These are phyloP conservation scores for Heliconius himera DNA, from an alignment of 1,140 invertebrate species.

Conservation along the genomic window DNA sequence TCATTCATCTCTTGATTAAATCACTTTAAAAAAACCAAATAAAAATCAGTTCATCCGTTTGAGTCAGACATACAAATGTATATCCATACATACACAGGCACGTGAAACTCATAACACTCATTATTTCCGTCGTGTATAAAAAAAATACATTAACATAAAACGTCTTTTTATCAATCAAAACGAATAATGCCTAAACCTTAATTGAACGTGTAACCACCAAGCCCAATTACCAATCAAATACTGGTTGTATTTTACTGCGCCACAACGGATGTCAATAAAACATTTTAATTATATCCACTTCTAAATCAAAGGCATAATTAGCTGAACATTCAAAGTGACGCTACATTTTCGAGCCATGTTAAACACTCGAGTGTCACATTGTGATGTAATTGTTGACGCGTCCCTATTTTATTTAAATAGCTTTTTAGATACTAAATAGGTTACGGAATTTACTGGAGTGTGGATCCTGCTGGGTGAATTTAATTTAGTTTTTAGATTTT, in stretches of 20 bases:
- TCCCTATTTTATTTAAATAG: conserved; percentile 8
- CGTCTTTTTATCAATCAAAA: no score
- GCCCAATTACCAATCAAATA: neutral
- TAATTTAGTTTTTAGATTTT: neutral
- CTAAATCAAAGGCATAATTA: conserved; percentile 20
- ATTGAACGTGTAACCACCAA: neutral
- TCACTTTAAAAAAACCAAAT: no score
- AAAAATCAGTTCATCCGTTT: no score
- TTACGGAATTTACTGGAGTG: neutral
- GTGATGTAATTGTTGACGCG: neutral
- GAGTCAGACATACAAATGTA: no score
- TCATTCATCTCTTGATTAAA: no score
- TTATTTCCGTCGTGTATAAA: no score
- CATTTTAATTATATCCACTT: conserved; percentile 3
- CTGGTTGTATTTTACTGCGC: neutral
- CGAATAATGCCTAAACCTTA: no score
- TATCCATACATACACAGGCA: no score
- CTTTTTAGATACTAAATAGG: conserved; percentile 7
- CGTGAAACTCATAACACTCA: no score
- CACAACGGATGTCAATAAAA: neutral
- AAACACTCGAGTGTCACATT: conserved; percentile 18
- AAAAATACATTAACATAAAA: no score
- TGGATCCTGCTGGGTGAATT: neutral
- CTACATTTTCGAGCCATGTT: conserved; percentile 19
- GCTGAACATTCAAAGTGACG: conserved; percentile 13